Conservation (phyloP, 2,113 vertebrate genomes). For the Bothrops jararaca region DNA sequence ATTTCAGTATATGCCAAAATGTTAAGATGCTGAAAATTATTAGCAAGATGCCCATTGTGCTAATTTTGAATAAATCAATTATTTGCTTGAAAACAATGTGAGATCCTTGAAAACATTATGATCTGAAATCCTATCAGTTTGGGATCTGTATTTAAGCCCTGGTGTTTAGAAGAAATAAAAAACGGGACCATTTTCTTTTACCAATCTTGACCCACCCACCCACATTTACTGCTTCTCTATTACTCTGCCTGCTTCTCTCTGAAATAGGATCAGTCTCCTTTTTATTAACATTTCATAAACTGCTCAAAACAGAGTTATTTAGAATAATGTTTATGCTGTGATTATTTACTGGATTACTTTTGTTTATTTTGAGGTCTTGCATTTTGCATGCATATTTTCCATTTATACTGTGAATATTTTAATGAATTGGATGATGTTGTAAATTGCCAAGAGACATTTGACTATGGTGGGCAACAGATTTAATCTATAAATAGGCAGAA, state of each 20-base stretch:
- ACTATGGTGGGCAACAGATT: neutral
- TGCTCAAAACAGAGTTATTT: neutral
- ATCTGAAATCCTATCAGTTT: neutral
- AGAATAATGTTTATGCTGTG: neutral
- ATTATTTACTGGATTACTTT: neutral
- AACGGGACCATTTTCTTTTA: neutral
- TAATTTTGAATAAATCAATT: neutral
- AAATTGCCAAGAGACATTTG: neutral
- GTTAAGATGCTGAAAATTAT: conserved; percentile 31
- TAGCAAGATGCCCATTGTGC: neutral
- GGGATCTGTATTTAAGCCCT: conserved; percentile 16
- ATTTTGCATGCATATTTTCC: neutral
- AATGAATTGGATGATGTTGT: neutral
- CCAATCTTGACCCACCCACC: neutral
- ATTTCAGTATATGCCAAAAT: conserved; percentile 30
- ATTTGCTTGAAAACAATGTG: conserved; percentile 10
- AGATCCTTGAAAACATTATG: neutral
- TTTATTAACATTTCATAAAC: neutral
- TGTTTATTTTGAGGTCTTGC: neutral
- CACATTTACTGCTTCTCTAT: neutral
- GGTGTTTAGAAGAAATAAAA: conserved; percentile 25
- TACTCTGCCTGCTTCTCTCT: neutral
- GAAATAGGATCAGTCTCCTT: neutral
- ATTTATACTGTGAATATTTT: neutral
- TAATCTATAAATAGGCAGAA: neutral